These are phyloP conservation scores for Syngnathus typhle DNA, from an alignment of 2,113 vertebrate genomes.

Conservation along the genomic window DNA sequence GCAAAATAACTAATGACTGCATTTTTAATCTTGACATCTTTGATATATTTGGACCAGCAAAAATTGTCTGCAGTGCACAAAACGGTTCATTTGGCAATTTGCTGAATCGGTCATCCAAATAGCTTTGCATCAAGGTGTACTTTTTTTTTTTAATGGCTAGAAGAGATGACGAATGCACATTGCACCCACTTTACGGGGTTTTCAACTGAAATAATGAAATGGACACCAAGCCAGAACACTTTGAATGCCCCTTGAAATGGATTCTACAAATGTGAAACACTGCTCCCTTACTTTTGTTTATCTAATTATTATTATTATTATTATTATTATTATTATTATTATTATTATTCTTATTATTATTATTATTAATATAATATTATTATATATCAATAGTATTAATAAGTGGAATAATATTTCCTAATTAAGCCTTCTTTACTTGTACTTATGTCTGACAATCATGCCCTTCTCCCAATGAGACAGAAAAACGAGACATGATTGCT, in stretches of 20 bases:
- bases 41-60: background rate
- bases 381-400: too few relatives aligned
- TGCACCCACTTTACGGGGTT: background rate
- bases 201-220: background rate
- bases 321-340: too few relatives aligned
- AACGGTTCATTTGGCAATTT: background rate
- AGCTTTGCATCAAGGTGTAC: background rate
- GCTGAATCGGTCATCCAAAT: constrained; percentile 2
- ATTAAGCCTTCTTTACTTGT: too few relatives aligned
- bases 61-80: background rate
- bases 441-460: too few relatives aligned
- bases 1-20: background rate
- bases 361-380: too few relatives aligned
- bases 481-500: too few relatives aligned
- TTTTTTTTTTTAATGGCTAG: background rate
- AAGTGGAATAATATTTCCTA: too few relatives aligned
- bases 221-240: background rate
- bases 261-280: background rate
- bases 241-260: background rate
- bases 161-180: background rate
- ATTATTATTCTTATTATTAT: too few relatives aligned
- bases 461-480: too few relatives aligned
- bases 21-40: background rate
- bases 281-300: background rate
- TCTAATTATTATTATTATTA: background rate